Percentiles rank a stretch among this genome's conserved stretches.
phyloP scores from a whole-genome alignment of 2,888 invertebrate genomes.

The Coelinius sp. region DNA sequence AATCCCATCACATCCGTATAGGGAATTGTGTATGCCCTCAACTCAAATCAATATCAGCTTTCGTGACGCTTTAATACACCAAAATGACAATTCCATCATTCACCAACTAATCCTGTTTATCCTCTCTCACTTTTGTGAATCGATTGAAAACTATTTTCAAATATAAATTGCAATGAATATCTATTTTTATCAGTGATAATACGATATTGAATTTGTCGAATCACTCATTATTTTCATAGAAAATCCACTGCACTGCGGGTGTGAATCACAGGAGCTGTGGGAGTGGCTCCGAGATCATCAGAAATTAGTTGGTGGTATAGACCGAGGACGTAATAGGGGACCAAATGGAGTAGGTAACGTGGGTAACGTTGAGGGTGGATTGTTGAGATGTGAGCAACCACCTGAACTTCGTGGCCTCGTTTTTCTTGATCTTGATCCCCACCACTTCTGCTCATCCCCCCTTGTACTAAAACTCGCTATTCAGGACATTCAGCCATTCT shows the following conservation, averaged over 20 bases:
- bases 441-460: conserved; percentile 88
- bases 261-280: conserved; percentile 92
- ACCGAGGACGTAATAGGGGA: conserved; percentile 64
- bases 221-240: conserved; percentile 72
- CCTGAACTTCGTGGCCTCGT: conserved; percentile 82
- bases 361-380: conserved; percentile 62
- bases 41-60: conserved; percentile 55
- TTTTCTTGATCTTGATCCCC: conserved; percentile 85
- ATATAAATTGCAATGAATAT: background rate
- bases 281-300: conserved; percentile 92
- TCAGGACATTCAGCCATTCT: conserved; percentile 90
- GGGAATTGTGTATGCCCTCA: conserved; percentile 42
- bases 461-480: conserved; percentile 88
- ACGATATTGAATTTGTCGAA: background rate
- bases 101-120: background rate
- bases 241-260: conserved; percentile 91
- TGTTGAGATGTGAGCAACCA: conserved; percentile 86
- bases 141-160: background rate
- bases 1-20: conserved; percentile 20
- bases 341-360: conserved; percentile 59
- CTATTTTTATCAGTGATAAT: no score
- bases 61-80: conserved; percentile 47
- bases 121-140: background rate
- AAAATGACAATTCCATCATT: conserved; percentile 1
- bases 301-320: conserved; percentile 78